These are phyloP conservation scores for Notospermus geniculatus DNA, from an alignment of 1,140 invertebrate species.

Conservation along the genomic window DNA sequence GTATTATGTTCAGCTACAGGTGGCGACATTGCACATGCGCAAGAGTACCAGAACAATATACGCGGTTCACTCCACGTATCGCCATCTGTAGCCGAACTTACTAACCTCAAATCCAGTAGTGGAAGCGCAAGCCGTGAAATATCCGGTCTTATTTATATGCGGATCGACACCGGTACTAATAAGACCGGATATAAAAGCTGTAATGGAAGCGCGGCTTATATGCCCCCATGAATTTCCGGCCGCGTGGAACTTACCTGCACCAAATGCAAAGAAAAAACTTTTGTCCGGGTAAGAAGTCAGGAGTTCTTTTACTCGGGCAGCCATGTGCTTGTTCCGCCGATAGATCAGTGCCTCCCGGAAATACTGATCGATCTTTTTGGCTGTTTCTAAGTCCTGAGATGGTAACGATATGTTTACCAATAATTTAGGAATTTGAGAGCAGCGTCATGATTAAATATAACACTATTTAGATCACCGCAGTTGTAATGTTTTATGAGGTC, in stretches of 20 bases:
- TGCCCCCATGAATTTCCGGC: too few relatives aligned
- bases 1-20: too few relatives aligned
- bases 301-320: conserved; percentile 54
- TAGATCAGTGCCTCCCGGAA: conserved; percentile 61
- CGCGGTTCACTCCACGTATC: too few relatives aligned
- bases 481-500: conserved; percentile 62
- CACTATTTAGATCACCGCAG: conserved; percentile 60
- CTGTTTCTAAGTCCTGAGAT: conserved; percentile 43
- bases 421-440: conserved; percentile 48
- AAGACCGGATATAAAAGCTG: too few relatives aligned
- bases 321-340: conserved; percentile 61
- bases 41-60: too few relatives aligned
- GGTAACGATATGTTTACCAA: conserved; percentile 42
- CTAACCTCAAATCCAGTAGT: too few relatives aligned
- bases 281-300: conserved; percentile 56
- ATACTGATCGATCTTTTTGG: conserved; percentile 59
- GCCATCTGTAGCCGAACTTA: too few relatives aligned
- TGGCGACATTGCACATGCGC: too few relatives aligned
- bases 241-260: conserved; percentile 55
- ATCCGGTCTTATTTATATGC: too few relatives aligned
- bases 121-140: too few relatives aligned
- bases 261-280: conserved; percentile 64
- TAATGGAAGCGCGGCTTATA: too few relatives aligned
- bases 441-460: conserved; percentile 60
- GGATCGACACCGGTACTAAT: too few relatives aligned